Conservation (phyloP, 2,888 invertebrate species). For the Catonia carolina region DNA sequence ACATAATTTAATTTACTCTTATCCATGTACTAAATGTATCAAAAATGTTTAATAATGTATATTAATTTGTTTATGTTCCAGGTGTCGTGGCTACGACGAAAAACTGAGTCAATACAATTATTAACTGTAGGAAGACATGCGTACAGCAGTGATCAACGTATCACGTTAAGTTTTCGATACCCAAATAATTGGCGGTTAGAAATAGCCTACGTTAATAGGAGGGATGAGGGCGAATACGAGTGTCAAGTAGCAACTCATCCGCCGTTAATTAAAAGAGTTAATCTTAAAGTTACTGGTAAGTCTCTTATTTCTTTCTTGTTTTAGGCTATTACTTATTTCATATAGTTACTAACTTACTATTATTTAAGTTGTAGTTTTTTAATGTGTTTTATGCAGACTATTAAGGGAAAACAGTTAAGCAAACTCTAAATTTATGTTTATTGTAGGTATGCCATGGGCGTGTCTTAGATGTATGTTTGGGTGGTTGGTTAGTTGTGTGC, state of each 20-base stretch:
- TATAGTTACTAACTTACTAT: too few relatives aligned
- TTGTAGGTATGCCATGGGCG: too few relatives aligned
- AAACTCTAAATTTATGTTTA: too few relatives aligned
- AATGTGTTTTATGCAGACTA: too few relatives aligned
- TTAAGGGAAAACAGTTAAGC: too few relatives aligned
- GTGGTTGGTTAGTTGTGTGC: too few relatives aligned
- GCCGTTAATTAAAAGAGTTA: slow-evolving; percentile 52
- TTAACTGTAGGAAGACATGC: slow-evolving; percentile 52
- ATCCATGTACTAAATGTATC: too few relatives aligned
- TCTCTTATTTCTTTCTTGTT: background rate
- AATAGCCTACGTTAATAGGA: slow-evolving; percentile 51
- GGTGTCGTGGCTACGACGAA: slow-evolving; percentile 56
- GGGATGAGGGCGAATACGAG: slow-evolving; percentile 57
- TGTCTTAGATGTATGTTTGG: too few relatives aligned
- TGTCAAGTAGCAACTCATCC: slow-evolving; percentile 60
- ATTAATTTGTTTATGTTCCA: too few relatives aligned
- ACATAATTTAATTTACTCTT: too few relatives aligned
- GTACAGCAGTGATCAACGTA: slow-evolving; percentile 53
- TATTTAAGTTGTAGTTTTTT: background rate
- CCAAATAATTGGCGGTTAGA: slow-evolving; percentile 58
- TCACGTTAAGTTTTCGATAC: slow-evolving; percentile 52
- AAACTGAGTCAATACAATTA: slow-evolving; percentile 51
- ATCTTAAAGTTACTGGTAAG: slow-evolving; percentile 50
- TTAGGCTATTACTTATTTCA: too few relatives aligned
- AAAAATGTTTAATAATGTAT: too few relatives aligned